Percentiles rank a stretch among this genome's conserved stretches.
These are phyloP conservation scores for Xylota sylvarum DNA, from an alignment of 2,888 invertebrate species.

Conservation along the genomic window DNA sequence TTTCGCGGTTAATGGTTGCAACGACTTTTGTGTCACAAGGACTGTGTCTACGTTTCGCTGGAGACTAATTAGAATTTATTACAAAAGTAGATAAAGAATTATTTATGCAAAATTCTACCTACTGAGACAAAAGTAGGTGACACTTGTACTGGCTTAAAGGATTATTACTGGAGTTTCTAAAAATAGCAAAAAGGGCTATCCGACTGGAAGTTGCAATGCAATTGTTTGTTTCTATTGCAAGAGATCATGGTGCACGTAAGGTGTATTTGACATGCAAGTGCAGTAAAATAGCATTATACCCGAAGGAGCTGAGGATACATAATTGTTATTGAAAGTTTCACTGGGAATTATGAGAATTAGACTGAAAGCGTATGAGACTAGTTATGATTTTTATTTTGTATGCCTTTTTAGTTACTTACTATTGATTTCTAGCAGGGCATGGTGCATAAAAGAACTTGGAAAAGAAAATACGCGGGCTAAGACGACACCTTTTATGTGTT, in stretches of 20 bases:
- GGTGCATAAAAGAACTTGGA: too few relatives aligned
- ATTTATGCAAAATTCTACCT: not conserved
- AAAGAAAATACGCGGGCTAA: too few relatives aligned
- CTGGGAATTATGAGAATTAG: not conserved
- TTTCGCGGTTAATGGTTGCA: constrained; percentile 3
- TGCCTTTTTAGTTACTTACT: too few relatives aligned
- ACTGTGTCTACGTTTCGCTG: constrained; percentile 5
- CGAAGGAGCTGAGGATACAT: not conserved
- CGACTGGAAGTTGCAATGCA: not conserved
- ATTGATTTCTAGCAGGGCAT: too few relatives aligned
- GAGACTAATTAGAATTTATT: constrained; percentile 25
- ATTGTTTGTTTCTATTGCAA: not conserved
- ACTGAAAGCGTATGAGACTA: not conserved
- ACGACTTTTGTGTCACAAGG: constrained; percentile 13
- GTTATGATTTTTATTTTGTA: not conserved
- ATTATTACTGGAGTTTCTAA: not conserved
- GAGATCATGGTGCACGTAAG: not conserved
- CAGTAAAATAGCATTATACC: not conserved
- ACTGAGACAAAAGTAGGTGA: not conserved
- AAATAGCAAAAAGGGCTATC: not conserved
- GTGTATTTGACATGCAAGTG: constrained; percentile 1
- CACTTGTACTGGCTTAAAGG: not conserved
- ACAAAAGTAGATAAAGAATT: not conserved
- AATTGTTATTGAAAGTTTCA: constrained; percentile 1
- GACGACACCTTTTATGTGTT: too few relatives aligned